Evolutionary conservation across 1,140 invertebrate species (phyloP), one percentile per base, ranked within the genome.

Genomic region (Temnothorax curvispinosus): DNA sequence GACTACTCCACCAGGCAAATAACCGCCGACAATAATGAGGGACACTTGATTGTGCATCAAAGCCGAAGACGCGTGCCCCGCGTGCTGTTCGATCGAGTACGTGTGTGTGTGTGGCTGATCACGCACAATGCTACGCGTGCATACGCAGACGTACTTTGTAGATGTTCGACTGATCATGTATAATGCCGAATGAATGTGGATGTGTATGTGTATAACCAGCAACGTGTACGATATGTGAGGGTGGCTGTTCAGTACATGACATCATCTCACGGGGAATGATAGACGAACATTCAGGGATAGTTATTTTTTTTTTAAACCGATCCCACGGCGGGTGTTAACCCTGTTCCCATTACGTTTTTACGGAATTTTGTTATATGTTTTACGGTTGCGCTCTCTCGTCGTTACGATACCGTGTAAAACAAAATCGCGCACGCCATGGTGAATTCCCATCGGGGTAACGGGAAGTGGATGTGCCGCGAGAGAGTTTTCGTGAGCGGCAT

Each of bases 1-100:
- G 91, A 92, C 92, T 92, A 90, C 69, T 86, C 71, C 80, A 50
- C 86, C 72, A 54, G 87, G 74, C 88, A 92, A 93, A 93, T 91
- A 92, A 90, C 90, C 76, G 85, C 89, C 54, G 47, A 89, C 85
- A 87, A 87, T 92, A 92, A 92, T 85, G 89, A 92, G 91, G 86
- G 88, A 91, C 91, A 89, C 91, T 92, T 90, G 90, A 92, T 90
- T 90, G 89, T 93, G 89, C 92, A 92, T 27, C 87, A 91, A 91
- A 87, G 89, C 91, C 87, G 91, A 92, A 92, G 91, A 92, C 91
- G 89, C 89, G 91, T 90, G 91, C 86, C 76, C 71, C 78, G 71
- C 15, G 77, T 35, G 60, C 74, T 52, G 56, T 38, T 78, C 18
- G 21, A 8, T 47, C 62, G 47, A 38, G 69, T n/a, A 13, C 9